Conservation (phyloP, 2,113 vertebrate species). For the Gila orcuttii region DNA sequence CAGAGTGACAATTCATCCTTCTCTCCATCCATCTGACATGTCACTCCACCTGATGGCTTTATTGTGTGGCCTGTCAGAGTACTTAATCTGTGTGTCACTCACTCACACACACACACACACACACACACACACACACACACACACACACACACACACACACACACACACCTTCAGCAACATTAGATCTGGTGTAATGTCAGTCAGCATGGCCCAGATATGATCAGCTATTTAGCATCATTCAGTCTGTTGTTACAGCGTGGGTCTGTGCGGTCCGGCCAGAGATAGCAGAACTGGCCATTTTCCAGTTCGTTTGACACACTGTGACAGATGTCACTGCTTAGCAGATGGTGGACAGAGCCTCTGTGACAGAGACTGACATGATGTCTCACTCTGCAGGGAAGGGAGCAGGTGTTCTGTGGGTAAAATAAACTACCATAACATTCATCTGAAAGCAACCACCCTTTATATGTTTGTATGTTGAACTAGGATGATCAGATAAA, state of each 20-base stretch:
- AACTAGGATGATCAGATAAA: not conserved
- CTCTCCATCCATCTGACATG: slow-evolving; percentile 83
- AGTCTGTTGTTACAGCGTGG: slow-evolving; percentile 65
- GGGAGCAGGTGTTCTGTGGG: slow-evolving; percentile 15
- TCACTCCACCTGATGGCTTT: slow-evolving; percentile 89
- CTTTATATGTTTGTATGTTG: not conserved
- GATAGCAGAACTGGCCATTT: slow-evolving; percentile 77
- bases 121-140: slow-evolving; percentile 61
- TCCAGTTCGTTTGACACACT: slow-evolving; percentile 74
- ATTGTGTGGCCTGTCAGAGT: slow-evolving; percentile 90
- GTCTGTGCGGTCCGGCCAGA: slow-evolving; percentile 57
- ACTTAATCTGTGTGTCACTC: slow-evolving; percentile 88
- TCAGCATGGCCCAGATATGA: slow-evolving; percentile 76
- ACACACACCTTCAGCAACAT: slow-evolving; percentile 80
- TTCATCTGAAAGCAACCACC: not conserved
- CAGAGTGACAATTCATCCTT: slow-evolving; percentile 88
- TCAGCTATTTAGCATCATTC: slow-evolving; percentile 82
- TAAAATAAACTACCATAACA: not conserved
- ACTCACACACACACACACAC: slow-evolving; percentile 36
- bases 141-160: slow-evolving; percentile 32
- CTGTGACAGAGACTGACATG: slow-evolving; percentile 74
- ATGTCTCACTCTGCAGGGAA: slow-evolving; percentile 73
- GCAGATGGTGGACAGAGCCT: slow-evolving; percentile 71
- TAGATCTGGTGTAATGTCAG: slow-evolving; percentile 83
- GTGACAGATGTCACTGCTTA: slow-evolving; percentile 80